Evolutionary conservation across 35 echinoderm and acorn worm species (phyloP).

Genomic region (Amphiura filiformis): DNA sequence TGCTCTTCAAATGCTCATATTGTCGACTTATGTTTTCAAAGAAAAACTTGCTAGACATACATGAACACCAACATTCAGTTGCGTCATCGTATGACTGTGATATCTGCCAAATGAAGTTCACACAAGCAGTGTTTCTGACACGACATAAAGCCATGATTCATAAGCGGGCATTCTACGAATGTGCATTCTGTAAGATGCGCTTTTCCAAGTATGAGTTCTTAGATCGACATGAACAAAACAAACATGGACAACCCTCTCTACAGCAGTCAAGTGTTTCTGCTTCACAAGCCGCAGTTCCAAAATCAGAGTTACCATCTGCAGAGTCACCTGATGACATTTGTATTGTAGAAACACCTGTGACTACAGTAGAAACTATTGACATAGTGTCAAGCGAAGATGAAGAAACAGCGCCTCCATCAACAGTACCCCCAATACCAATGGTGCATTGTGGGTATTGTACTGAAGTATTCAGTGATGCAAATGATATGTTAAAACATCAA

Average conservation of each 20-base stretch:
- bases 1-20: not conserved
- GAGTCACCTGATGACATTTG: too few species aligned
- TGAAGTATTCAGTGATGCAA: too few species aligned
- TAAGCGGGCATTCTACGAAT: not conserved
- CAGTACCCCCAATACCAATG: too few species aligned
- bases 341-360: too few species aligned
- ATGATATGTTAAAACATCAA: too few species aligned
- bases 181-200: not conserved
- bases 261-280: too few species aligned
- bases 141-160: not conserved
- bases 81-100: not conserved
- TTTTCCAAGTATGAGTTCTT: not conserved
- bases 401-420: too few species aligned
- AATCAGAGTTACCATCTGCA: too few species aligned
- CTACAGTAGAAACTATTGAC: too few species aligned
- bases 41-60: not conserved
- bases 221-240: not conserved
- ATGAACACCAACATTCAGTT: not conserved
- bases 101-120: not conserved
- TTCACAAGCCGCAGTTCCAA: too few species aligned
- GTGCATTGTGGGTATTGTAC: too few species aligned
- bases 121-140: not conserved
- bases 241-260: not conserved
- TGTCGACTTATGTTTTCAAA: not conserved
- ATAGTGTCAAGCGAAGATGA: too few species aligned